These are phyloP conservation scores for Montipora capricornis DNA, from an alignment of 64 coral and sea anemone genomes.

Conservation along the genomic window DNA sequence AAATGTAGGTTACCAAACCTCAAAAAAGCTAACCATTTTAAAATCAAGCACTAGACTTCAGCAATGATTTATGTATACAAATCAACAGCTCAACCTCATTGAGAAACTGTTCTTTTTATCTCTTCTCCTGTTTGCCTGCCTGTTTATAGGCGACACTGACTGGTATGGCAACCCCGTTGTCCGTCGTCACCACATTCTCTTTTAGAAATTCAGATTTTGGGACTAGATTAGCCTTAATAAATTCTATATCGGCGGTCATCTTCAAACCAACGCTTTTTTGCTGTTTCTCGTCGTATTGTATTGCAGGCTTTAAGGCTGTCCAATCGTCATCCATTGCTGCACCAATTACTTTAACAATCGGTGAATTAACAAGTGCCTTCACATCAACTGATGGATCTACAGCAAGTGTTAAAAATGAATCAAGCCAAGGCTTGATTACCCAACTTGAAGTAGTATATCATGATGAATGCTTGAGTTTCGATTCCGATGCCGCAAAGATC, in stretches of 20 bases:
- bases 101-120: constrained; percentile 72
- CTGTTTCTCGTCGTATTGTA: constrained; percentile 63
- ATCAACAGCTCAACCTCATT: constrained; percentile 9
- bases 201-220: constrained; percentile 61
- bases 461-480: too few relatives aligned
- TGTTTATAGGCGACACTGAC: constrained; percentile 50
- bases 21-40: too few relatives aligned
- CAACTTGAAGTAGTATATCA: too few relatives aligned
- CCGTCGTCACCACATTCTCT: constrained; percentile 50
- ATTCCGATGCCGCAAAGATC: too few relatives aligned
- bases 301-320: constrained; percentile 71
- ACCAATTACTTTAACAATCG: constrained; percentile 49
- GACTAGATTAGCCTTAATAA: constrained; percentile 58
- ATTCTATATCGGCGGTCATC: constrained; percentile 36
- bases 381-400: constrained; percentile 3
- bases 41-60: too few relatives aligned
- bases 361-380: constrained; percentile 33
- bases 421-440: too few relatives aligned
- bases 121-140: constrained; percentile 65
- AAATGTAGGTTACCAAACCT: too few relatives aligned
- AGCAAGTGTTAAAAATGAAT: not conserved
- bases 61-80: too few relatives aligned
- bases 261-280: constrained; percentile 59
- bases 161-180: constrained; percentile 62
- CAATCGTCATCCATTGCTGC: constrained; percentile 71